phyloP scores from a whole-genome alignment of 2,797 vertebrate species.

The Oryzias dopingdopingensis region DNA sequence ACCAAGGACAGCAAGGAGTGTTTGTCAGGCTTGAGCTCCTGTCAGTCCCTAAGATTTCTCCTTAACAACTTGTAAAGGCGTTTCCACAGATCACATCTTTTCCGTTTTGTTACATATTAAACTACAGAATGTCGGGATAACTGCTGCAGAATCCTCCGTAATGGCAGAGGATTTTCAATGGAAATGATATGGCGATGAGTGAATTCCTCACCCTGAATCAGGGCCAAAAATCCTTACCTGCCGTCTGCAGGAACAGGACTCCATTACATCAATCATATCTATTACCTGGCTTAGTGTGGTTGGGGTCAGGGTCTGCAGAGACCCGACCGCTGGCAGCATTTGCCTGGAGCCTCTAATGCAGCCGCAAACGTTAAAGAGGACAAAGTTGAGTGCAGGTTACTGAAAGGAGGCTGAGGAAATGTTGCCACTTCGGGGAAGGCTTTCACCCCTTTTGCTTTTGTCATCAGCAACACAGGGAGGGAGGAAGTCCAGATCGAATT shows the following conservation, averaged over 20 bases:
- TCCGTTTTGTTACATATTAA: slow-evolving; percentile 8
- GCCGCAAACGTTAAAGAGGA: slow-evolving; percentile 37
- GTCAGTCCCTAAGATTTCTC: slow-evolving; percentile 3
- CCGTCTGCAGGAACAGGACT: slow-evolving; percentile 28
- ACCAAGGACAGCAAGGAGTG: slow-evolving; percentile 5
- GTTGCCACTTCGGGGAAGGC: slow-evolving; percentile 12
- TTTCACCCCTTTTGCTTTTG: slow-evolving; percentile 44
- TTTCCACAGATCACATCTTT: neutral
- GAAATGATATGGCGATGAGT: slow-evolving; percentile 35
- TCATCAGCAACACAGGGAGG: slow-evolving; percentile 48
- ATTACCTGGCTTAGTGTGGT: slow-evolving; percentile 50
- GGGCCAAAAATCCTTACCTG: slow-evolving; percentile 44
- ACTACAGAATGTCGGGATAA: slow-evolving; percentile 22
- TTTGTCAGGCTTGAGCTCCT: slow-evolving; percentile 11
- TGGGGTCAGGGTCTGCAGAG: slow-evolving; percentile 28
- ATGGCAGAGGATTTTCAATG: slow-evolving; percentile 24
- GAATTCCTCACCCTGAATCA: slow-evolving; percentile 24
- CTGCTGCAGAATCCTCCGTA: slow-evolving; percentile 26
- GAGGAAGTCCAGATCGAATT: slow-evolving; percentile 42
- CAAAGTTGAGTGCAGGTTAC: neutral
- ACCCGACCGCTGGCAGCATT: slow-evolving; percentile 43
- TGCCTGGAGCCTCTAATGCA: slow-evolving; percentile 42
- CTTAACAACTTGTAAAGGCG: slow-evolving; percentile 11
- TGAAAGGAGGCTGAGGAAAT: slow-evolving; percentile 29
- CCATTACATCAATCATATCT: slow-evolving; percentile 49